Evolutionary conservation across 53 echinoderm and acorn worm species (phyloP), one percentile per base, ranked within the genome.

Genomic region (Crossaster papposus): DNA sequence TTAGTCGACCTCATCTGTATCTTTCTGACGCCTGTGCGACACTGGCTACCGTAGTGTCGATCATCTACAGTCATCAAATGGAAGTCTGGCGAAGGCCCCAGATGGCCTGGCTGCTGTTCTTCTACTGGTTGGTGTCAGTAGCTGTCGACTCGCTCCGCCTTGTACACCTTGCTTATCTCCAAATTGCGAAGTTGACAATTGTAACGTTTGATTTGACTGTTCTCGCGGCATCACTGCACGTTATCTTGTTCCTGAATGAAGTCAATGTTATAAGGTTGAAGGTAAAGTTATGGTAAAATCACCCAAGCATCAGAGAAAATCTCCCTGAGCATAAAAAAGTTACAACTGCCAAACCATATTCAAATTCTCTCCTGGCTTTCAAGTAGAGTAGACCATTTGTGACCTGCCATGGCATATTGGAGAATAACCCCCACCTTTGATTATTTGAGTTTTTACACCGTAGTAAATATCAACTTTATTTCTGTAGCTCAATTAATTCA

Each of bases 241-340:
- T 18, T 51, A 7, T 84, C 30, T 20, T 84, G 15, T 65, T 84
- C 7, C 84, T 84, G 72, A 84, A 84, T 72, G 84, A 84, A 54
- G 50, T 84, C 33, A 84, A 84, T 84, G 84, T 84, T 7, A 84
- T 84, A 38, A 84, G 84, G 54, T 65, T 84, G 65, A 84, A 84
- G 84, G 84, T 30, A 73, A n/a, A 81, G 65, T 70, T 30, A 9
- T 44, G 44, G n/a, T n/a, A n/a, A n/a, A n/a, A 70, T 28, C 9
- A 1, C 44, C 44, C 9, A 44, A 44, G 44, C 9, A 44, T 9
- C 44, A 5, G 9, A 44, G 44, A 44, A 44, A 44, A 44, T 1
- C 44, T 44, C 44, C 44, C 44, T 44, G n/a, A n/a, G n/a, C n/a
- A n/a, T n/a, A n/a, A n/a, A n/a, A 9, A 5, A 44, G n/a, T n/a